Percentiles rank a stretch among this genome's conserved stretches.
These are phyloP conservation scores for Nymphalis polychloros DNA, from an alignment of 2,888 invertebrate genomes.

Conservation along the genomic window DNA sequence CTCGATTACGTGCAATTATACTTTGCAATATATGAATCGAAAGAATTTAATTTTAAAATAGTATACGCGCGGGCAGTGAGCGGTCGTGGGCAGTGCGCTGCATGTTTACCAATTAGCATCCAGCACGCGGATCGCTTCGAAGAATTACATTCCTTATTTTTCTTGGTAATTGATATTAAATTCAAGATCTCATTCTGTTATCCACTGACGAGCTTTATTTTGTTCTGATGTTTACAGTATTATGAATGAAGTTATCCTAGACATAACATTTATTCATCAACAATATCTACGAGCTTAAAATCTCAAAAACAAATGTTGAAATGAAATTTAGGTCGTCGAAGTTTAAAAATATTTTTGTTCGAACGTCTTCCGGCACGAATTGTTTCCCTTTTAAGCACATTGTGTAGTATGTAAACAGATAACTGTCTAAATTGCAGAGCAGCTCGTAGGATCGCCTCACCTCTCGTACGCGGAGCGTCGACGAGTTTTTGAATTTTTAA, in stretches of 20 bases:
- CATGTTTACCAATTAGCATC: conserved; percentile 72
- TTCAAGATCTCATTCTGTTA: conserved; percentile 52
- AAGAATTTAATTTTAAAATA: conserved; percentile 78
- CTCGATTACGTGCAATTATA: conserved; percentile 60
- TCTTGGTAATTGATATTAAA: conserved; percentile 58
- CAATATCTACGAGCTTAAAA: conserved; percentile 42
- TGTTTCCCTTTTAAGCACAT: conserved; percentile 36
- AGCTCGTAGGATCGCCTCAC: conserved; percentile 71
- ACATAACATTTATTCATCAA: conserved; percentile 50
- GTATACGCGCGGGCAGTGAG: conserved; percentile 52
- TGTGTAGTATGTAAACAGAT: conserved; percentile 63
- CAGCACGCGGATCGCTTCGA: conserved; percentile 44
- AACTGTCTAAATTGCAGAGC: conserved; percentile 77
- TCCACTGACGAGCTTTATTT: conserved; percentile 37
- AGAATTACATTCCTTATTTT: conserved; percentile 50
- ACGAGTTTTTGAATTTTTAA: conserved; percentile 83
- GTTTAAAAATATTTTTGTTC: conserved; percentile 40
- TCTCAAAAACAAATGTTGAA: conserved; percentile 39
- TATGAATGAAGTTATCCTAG: conserved; percentile 34
- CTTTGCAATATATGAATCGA: conserved; percentile 66
- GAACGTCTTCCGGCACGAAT: conserved; percentile 35
- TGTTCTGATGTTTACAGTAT: conserved; percentile 40
- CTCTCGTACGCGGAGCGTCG: conserved; percentile 70
- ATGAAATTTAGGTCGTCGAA: conserved; percentile 5
- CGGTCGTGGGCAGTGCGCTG: conserved; percentile 59